These are phyloP conservation scores for Montipora cactus DNA, from an alignment of 64 coral and sea anemone genomes.

Conservation along the genomic window DNA sequence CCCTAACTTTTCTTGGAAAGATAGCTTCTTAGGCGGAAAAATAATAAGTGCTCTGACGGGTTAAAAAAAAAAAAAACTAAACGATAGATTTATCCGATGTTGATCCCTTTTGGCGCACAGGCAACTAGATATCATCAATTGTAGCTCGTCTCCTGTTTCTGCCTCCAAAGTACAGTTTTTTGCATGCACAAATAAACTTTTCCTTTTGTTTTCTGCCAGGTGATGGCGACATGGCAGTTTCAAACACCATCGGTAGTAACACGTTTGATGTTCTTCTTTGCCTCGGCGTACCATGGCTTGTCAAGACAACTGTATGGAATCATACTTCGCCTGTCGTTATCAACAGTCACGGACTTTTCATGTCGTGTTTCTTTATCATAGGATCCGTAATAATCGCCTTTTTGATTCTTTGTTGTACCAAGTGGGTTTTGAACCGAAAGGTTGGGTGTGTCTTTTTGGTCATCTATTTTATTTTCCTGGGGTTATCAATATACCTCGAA, in stretches of 20 bases:
- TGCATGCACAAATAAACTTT: no score
- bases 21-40: no score
- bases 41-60: no score
- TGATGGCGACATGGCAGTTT: slow-evolving; percentile 95
- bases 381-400: slow-evolving; percentile 83
- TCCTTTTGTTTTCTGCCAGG: slow-evolving; percentile 49
- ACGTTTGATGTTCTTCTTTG: slow-evolving; percentile 90
- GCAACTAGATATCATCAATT: no score
- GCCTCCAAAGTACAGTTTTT: not conserved
- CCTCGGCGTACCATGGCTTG: slow-evolving; percentile 89
- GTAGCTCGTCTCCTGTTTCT: no score
- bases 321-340: slow-evolving; percentile 68
- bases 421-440: slow-evolving; percentile 88
- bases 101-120: no score
- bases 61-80: no score
- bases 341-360: slow-evolving; percentile 83
- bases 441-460: slow-evolving; percentile 83
- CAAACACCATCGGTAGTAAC: slow-evolving; percentile 89
- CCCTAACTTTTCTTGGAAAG: no score
- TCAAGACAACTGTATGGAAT: slow-evolving; percentile 79
- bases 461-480: slow-evolving; percentile 86
- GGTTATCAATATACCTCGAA: slow-evolving; percentile 79
- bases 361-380: slow-evolving; percentile 86
- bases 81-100: no score
- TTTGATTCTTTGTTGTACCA: slow-evolving; percentile 71